These are phyloP conservation scores for Anguilla anguilla DNA, from an alignment of 2,797 vertebrate genomes.

Conservation along the genomic window DNA sequence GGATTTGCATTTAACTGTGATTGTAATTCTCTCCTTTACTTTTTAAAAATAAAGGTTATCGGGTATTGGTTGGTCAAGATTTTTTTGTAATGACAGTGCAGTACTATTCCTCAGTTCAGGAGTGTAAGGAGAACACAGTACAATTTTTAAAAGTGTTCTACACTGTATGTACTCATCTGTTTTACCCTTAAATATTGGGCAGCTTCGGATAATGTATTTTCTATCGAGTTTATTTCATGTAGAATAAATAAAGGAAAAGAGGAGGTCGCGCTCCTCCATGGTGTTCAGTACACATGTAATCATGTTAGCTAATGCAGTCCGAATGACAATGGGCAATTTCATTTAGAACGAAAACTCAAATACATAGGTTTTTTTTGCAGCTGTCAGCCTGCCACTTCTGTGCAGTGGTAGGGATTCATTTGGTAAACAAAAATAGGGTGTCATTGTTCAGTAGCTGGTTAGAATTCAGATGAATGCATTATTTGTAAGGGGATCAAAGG, in stretches of 20 bases:
- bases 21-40: neutral
- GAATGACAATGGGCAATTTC: neutral
- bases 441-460: neutral
- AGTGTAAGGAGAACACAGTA: neutral
- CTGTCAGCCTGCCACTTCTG: neutral
- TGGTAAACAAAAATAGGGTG: neutral
- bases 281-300: neutral
- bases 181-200: neutral
- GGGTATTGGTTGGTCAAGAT: neutral
- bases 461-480: neutral
- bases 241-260: neutral
- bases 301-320: neutral
- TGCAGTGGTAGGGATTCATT: neutral
- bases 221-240: neutral
- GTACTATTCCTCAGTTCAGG: neutral
- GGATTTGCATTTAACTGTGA: neutral
- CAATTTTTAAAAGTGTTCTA: neutral
- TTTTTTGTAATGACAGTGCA: neutral
- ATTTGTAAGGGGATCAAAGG: neutral
- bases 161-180: neutral
- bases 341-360: conserved; percentile 6
- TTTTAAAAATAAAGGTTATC: neutral
- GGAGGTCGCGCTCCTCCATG: neutral
- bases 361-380: neutral
- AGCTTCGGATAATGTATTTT: neutral